Evolutionary conservation across 2,113 vertebrate genomes (phyloP), one percentile per base, ranked within the genome.

Genomic region (Epinephelus moara): DNA sequence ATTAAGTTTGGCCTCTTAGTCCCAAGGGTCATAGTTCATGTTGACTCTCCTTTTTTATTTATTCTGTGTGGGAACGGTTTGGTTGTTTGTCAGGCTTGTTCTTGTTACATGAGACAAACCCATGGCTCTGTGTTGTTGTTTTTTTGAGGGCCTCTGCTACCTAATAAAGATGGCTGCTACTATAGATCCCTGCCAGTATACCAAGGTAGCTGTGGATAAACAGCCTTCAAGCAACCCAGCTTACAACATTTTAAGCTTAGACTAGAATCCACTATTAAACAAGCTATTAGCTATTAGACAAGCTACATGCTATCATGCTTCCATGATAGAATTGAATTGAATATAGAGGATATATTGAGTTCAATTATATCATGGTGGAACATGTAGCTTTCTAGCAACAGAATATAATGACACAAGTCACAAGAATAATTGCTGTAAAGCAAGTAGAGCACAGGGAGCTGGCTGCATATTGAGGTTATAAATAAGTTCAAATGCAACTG

Each of bases 21-120:
- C 53, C 23, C 49, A 17, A 9, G 56, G 59, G 76, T 55, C 59
- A 52, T 52, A 64, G 70, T 68, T 78, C 40, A 79, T 69, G 15
- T 84, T 69, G 27, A 62, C 61, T 59, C 53, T 30, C 14, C 45
- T 74, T 49, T 61, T 37, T 72, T 64, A 68, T 80, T 63, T 82
- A 61, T 45, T 67, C 14, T 67, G 52, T 64, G 15, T 68, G 21
- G 27, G 42, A 45, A 45, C 0, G 3, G 42, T 82, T 69, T 47
- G 45, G 49, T 56, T 77, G 67, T 50, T 66, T 75, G 18, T 77
- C 66, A 53, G 45, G 49, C 33, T 33, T 50, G 19, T 30, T 40
- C 18, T 59, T 78, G 30, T 66, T 53, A 50, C 25, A 57, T 27
- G 59, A 71, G 62, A 70, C 25, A 59, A 77, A 69, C 2, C 23